Percentiles rank a stretch among this genome's conserved stretches.
Evolutionary conservation across 2,797 vertebrate genomes (phyloP).

Genomic region (Ptychobarbus kaznakovi): DNA sequence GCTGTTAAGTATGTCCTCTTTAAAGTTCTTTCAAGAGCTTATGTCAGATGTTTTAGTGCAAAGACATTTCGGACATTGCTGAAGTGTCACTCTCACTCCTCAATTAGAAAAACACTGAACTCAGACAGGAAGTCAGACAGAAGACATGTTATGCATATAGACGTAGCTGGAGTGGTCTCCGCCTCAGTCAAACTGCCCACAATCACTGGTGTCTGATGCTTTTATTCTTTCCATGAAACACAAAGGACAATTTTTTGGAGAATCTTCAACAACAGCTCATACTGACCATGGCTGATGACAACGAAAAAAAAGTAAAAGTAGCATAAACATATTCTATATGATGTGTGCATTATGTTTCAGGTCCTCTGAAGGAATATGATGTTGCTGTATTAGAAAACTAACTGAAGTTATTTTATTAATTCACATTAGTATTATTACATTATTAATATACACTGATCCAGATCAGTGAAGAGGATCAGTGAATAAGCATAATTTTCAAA

Average conservation of each 20-base stretch:
- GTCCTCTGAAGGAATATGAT: not conserved
- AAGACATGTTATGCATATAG: not conserved
- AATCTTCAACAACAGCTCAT: not conserved
- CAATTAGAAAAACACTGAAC: slow-evolving; percentile 2
- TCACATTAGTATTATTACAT: too few species aligned
- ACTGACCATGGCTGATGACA: not conserved
- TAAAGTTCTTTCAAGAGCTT: slow-evolving; percentile 1
- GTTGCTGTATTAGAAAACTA: not conserved
- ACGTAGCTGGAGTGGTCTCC: not conserved
- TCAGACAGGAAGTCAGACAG: slow-evolving; percentile 11
- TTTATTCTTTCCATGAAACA: not conserved
- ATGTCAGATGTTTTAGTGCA: not conserved
- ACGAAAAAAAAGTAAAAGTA: not conserved
- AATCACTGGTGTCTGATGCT: not conserved
- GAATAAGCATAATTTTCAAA: not conserved
- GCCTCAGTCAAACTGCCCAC: not conserved
- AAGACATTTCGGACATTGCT: slow-evolving; percentile 12
- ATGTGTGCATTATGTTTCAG: not conserved
- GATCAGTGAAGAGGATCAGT: not conserved
- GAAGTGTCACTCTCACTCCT: not conserved
- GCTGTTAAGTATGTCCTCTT: slow-evolving; percentile 10
- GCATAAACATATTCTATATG: not conserved
- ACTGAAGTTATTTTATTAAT: not conserved
- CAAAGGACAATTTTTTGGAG: not conserved
- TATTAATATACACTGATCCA: not conserved